Evolutionary conservation across 2,888 invertebrate species (phyloP).

Genomic region (Nephrotoma flavescens): DNA sequence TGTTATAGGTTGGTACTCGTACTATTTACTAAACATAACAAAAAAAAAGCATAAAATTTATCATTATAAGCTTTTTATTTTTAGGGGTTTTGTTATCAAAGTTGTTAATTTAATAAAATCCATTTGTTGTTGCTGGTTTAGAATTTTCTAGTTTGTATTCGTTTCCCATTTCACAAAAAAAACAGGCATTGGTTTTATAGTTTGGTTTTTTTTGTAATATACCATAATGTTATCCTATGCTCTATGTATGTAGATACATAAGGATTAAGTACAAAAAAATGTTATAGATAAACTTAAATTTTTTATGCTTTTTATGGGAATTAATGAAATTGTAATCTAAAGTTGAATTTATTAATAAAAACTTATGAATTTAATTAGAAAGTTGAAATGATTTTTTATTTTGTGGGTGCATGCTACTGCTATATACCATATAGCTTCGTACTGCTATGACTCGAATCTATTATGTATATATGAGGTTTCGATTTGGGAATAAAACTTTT

Average conservation of each 20-base stretch:
- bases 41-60: not conserved
- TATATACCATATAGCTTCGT: not conserved
- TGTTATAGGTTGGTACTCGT: not conserved
- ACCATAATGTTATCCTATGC: no score
- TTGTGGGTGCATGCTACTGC: not conserved
- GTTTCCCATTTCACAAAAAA: not conserved
- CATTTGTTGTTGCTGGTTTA: not conserved
- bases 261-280: not conserved
- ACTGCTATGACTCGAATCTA: no score
- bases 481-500: not conserved
- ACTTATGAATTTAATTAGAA: not conserved
- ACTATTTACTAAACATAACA: not conserved
- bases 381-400: not conserved
- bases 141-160: not conserved
- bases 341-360: not conserved
- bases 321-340: not conserved
- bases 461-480: not conserved
- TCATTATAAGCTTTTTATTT: not conserved
- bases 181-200: not conserved
- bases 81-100: not conserved
- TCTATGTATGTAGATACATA: not conserved
- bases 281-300: not conserved
- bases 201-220: no score
- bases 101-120: not conserved
- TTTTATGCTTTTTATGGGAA: not conserved